Evolutionary conservation across 2,113 vertebrate species (phyloP), one percentile per base, ranked within the genome.

Genomic region (Nipponia nippon): DNA sequence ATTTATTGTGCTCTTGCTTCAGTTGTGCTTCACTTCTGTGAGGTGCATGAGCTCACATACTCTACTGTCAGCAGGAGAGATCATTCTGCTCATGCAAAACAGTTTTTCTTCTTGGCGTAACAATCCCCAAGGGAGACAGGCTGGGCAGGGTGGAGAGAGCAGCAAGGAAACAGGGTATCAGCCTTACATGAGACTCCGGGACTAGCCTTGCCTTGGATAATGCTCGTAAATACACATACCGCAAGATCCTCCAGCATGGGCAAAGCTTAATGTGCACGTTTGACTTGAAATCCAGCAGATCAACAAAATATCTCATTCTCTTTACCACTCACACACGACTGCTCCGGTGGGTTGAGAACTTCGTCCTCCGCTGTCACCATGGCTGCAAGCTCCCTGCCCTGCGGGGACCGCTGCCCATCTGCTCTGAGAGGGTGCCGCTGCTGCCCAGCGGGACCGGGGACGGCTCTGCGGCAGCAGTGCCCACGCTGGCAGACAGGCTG

Each of bases 241-340:
- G 21, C 20, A 30, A 34, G n/a, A 44, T 46, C 29, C 50, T 66
- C 26, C 58, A 50, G 26, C 16, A 1, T 1, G 6, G 36, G 18
- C 58, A 67, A 58, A 56, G 20, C 63, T 30, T 50, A 11, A n/a
- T 2, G 26, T 0, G 0, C 16, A 10, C 13, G 0, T 56, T 13
- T 62, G 53, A 46, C 38, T 47, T 17, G 58, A 86, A 44, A 65
- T 32, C 34, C 83, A 72, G 4, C 3, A 76, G 15, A 32, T 16
- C 12, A 58, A 61, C 19, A 49, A 22, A 59, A 29, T 6, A 20
- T 1, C 34, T 73, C 61, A 7, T 38, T 42, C 44, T 52, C 46
- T 69, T 69, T n/a, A 50, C 12, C 55, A 20, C 42, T 62, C 4
- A 17, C 13, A 53, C 36, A 30, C 0, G 1, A 29, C 34, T 47